Base-by-base conservation (phyloP, 2,888 invertebrate species). In the Lasioglossum pauxillum region DNA sequence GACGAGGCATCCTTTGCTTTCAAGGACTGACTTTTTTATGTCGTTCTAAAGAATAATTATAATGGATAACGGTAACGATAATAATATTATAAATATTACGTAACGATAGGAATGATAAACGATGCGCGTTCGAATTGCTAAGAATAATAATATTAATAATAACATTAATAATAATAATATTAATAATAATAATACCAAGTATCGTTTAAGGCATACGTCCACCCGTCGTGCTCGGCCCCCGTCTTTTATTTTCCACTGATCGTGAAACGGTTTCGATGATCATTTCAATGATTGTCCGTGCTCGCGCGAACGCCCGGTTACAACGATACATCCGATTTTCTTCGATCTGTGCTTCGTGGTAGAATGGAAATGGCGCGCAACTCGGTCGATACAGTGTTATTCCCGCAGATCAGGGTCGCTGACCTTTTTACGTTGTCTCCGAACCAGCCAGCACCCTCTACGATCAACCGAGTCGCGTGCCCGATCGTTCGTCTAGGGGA, bases 111-210 rank as follows among this genome's bases (percentile, higher is more conserved):
- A 83, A 82, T 69, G 67, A 78, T 78, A 41, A 82, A 82, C 35
- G 35, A 85, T 83, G 85, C 83, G 83, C 85, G 83, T 80, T 85
- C 79, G 83, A 85, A 85, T 85, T 85, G 83, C 85, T 83, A 83
- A 67, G 83, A 83, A 76, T 78, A 78, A 78, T 76, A 76, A 82
- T 75, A 41, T 44, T 77, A 57, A 78, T 78, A 77, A 78, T 83
- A 75, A 75, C 75, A 78, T 74, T 81, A 74, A 76, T 81, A 57
- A 71, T 72, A 44, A 78, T 78, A 77, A 14, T 41, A 35, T 5
- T 38, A 44, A 44, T 81, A 74, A 76, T 81, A 67, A 71, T 72
- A 44, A 78, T 78, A 77, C 44, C 73, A 83, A 31, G n/a, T 79
- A 79, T 83, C 76, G 19, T 80, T 85, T 83, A 85, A 83, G 83